Percentiles rank a stretch among this genome's conserved stretches.
phyloP scores from a whole-genome alignment of 2,888 invertebrate genomes.

The Phortica magna region DNA sequence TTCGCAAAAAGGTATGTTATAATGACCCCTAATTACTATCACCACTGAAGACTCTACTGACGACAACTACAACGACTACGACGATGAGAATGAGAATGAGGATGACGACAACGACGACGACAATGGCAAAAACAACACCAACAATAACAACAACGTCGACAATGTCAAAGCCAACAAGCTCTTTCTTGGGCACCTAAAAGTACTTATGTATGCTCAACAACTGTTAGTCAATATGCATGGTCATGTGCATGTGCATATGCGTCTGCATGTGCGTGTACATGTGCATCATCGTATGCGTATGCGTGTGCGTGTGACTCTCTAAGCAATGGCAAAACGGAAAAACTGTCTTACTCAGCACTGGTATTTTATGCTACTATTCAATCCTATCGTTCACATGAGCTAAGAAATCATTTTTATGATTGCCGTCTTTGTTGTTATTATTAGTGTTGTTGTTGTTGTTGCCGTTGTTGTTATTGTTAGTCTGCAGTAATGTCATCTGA shows the following conservation, averaged over 20 bases:
- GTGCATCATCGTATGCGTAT: not conserved
- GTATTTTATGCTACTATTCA: not conserved
- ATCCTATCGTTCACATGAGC: not conserved
- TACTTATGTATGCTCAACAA: constrained; percentile 7
- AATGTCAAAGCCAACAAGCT: not conserved
- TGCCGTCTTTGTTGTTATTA: not conserved
- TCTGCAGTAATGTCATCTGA: not conserved
- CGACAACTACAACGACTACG: not conserved
- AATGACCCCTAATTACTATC: constrained; percentile 48
- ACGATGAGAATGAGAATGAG: constrained; percentile 9
- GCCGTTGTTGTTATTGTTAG: not conserved
- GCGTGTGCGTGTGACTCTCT: too few relatives aligned
- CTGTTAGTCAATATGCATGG: constrained; percentile 7
- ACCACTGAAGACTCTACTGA: constrained; percentile 22
- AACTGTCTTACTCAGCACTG: not conserved
- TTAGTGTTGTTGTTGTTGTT: not conserved
- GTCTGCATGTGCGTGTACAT: not conserved
- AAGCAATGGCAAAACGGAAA: not conserved
- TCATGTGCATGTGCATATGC: not conserved
- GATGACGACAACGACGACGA: constrained; percentile 5
- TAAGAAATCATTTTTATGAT: constrained; percentile 17
- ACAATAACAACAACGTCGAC: not conserved
- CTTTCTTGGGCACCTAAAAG: constrained; percentile 14
- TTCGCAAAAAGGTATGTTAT: constrained; percentile 46
- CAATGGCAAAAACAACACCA: not conserved